phyloP scores from a whole-genome alignment of 2,113 vertebrate species.

The Ginglymostoma cirratum region DNA sequence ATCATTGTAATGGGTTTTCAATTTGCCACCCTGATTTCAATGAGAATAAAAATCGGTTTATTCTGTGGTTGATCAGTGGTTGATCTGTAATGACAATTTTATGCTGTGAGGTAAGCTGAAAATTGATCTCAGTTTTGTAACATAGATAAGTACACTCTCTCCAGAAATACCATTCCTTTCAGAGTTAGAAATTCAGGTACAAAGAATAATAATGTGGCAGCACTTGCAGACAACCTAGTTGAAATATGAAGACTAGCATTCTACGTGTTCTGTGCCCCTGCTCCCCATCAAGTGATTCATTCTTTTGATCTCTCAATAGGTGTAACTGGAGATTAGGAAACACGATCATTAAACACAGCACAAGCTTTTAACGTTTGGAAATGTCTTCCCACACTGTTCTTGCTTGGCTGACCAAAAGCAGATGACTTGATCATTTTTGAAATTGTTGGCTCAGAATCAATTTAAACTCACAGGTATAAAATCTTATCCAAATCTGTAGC shows the following conservation, averaged over 20 bases:
- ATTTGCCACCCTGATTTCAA: neutral
- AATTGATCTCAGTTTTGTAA: neutral
- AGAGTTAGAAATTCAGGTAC: neutral
- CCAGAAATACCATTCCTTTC: neutral
- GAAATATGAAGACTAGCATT: neutral
- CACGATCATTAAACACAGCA: neutral
- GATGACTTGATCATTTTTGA: neutral
- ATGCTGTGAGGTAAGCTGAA: neutral
- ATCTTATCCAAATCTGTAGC: neutral
- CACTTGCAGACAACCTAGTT: neutral
- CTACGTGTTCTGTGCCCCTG: neutral
- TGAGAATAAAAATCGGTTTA: neutral
- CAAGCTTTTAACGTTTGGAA: neutral
- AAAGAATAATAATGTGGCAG: neutral
- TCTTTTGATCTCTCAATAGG: neutral
- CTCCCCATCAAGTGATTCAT: neutral
- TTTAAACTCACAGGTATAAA: neutral
- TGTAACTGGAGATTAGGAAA: neutral
- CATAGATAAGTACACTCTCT: neutral
- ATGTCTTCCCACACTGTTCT: neutral
- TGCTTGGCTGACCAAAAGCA: neutral
- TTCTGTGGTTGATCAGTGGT: neutral
- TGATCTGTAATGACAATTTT: neutral
- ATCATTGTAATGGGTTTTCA: neutral
- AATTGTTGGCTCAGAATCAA: neutral